Evolutionary conservation across 1,140 invertebrate species (phyloP), one percentile per base, ranked within the genome.

Genomic region (Drosophila persimilis): DNA sequence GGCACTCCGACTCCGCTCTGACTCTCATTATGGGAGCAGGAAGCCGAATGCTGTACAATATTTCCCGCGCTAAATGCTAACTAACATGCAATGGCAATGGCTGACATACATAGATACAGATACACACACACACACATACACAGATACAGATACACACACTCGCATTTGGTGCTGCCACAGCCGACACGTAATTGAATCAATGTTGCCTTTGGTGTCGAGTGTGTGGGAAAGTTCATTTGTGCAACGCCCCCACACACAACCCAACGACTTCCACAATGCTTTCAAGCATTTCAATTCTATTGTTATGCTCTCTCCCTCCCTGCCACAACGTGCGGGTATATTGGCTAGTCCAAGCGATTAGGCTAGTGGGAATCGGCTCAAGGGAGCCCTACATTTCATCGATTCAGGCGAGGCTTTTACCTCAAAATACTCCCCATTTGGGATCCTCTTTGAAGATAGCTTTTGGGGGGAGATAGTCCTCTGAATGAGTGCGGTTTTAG

Each of bases 161-260:
- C 24, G 24, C 4, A 26, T 26, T 26, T 26, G 24, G 3, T 26
- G 24, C 24, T 26, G 24, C 24, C 24, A 35, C 57, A 39, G 11
- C 13, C 44, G 8, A 47, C 65, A 55, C 35, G 56, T 88, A 81
- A 81, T 75, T 86, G 73, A 88, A 74, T 85, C 69, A 71, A 61
- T 78, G 64, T 60, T 39, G 35, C 5, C 5, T 39, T 39, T 39
- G 44, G 47, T 26, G 46, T 44, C 53, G 50, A 75, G 77, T 70
- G 73, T 85, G 81, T 86, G 81, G 81, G 81, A 86, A 86, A 88
- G 83, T 86, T 81, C 74, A 81, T 71, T 88, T 86, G 35, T 39
- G 77, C 81, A 74, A 81, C 81, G 80, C 80, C 83, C 73, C 74
- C 81, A 61, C 83, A 77, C 50, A 64, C 54, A 58, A 8, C 47